These are phyloP conservation scores for Druceiella hillmani DNA, from an alignment of 2,888 invertebrate genomes.

Conservation along the genomic window DNA sequence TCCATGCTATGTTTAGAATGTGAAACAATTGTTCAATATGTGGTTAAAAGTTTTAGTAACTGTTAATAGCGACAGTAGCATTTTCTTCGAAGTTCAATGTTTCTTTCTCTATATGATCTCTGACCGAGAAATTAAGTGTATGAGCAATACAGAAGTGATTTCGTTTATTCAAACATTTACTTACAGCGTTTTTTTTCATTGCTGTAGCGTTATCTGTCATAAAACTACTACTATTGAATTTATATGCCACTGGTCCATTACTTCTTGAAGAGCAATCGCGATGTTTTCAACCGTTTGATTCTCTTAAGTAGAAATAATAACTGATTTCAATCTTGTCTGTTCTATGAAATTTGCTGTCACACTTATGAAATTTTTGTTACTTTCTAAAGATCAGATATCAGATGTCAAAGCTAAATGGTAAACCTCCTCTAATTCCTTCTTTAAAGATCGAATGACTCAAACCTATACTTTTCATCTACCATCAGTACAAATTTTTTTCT, in stretches of 20 bases:
- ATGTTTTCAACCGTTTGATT: conserved; percentile 16
- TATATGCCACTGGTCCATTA: conserved; percentile 12
- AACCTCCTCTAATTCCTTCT: too few species aligned
- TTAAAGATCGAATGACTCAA: too few species aligned
- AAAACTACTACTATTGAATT: conserved; percentile 6
- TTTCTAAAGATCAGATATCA: too few species aligned
- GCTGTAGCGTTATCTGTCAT: conserved; percentile 24
- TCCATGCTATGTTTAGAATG: conserved; percentile 25
- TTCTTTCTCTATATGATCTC: conserved; percentile 23
- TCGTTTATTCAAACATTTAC: conserved; percentile 19
- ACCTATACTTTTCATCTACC: too few species aligned
- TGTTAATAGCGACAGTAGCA: too few species aligned
- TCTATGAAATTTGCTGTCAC: too few species aligned
- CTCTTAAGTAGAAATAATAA: conserved; percentile 14
- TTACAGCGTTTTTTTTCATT: conserved; percentile 24
- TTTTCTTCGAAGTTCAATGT: too few species aligned
- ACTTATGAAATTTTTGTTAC: too few species aligned
- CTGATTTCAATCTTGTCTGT: too few species aligned
- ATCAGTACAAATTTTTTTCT: too few species aligned
- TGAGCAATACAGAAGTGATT: conserved; percentile 24
- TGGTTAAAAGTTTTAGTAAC: conserved; percentile 18
- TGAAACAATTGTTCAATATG: conserved; percentile 24
- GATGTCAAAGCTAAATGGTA: too few species aligned
- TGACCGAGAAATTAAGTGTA: conserved; percentile 24
- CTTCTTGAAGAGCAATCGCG: conserved; percentile 16